Evolutionary conservation across 2,113 vertebrate species (phyloP).

Genomic region (Chitala chitala): DNA sequence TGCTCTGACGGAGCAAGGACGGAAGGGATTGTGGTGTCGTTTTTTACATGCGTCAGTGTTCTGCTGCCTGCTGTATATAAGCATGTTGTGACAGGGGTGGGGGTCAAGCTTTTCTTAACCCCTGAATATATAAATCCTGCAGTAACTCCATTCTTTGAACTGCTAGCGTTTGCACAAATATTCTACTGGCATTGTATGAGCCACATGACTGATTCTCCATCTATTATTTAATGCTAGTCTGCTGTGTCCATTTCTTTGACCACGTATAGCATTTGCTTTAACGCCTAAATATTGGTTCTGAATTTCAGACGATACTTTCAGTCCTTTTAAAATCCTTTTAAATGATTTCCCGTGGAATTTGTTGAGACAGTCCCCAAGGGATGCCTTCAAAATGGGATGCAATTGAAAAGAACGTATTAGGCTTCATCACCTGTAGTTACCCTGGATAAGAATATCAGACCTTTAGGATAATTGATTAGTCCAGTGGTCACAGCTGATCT

Average conservation of each 20-base stretch:
- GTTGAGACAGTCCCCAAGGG: not conserved
- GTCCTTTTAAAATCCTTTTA: not conserved
- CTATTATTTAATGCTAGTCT: constrained; percentile 40
- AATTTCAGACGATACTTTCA: not conserved
- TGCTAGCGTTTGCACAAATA: not conserved
- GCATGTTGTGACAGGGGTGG: not conserved
- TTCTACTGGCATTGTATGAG: not conserved
- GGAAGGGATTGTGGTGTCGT: not conserved
- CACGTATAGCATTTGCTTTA: not conserved
- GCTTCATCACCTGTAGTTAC: too few species aligned
- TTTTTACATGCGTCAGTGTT: not conserved
- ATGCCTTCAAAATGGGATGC: too few species aligned
- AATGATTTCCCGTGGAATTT: not conserved
- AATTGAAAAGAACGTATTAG: too few species aligned
- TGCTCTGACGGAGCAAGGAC: not conserved
- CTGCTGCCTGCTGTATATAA: not conserved
- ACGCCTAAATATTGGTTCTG: not conserved
- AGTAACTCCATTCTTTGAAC: not conserved
- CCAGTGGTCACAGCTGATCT: not conserved
- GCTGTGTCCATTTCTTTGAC: constrained; percentile 30
- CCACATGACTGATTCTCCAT: constrained; percentile 37
- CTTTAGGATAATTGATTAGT: not conserved
- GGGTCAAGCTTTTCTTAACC: not conserved
- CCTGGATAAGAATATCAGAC: too few species aligned
- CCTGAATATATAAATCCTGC: not conserved